A percentile compares a stretch with the other conserved stretches of the same genome.
Evolutionary conservation across 2,113 vertebrate species (phyloP).

Genomic region (Chauna torquata): DNA sequence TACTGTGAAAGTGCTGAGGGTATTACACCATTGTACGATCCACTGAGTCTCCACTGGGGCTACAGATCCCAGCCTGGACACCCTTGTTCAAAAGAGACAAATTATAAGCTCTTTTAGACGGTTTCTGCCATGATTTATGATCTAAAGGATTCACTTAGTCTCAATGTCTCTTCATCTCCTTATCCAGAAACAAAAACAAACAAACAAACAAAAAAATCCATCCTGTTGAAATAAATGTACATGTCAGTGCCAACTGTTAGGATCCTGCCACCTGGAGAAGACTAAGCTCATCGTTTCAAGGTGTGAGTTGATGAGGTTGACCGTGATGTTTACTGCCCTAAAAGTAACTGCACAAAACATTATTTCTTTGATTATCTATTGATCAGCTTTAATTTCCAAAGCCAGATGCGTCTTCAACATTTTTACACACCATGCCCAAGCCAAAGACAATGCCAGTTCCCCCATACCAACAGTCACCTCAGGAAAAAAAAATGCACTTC

Average conservation of each 20-base stretch:
- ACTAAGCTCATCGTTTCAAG: not conserved
- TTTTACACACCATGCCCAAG: not conserved
- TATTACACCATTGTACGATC: not conserved
- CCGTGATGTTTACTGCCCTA: not conserved
- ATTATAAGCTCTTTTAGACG: not conserved
- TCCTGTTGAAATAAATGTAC: not conserved
- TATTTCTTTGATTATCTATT: not conserved
- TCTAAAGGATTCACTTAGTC: not conserved
- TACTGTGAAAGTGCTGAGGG: not conserved
- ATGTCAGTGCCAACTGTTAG: not conserved
- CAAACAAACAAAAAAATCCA: too few species aligned
- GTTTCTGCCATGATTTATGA: not conserved
- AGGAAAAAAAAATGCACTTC: not conserved
- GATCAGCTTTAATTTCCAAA: not conserved
- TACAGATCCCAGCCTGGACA: not conserved
- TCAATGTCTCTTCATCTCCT: not conserved
- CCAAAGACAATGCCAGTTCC: not conserved
- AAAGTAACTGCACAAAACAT: not conserved
- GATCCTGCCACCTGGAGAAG: not conserved
- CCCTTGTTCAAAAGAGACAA: not conserved
- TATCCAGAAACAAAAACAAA: not conserved
- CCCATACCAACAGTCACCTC: not conserved
- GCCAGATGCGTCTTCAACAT: not conserved
- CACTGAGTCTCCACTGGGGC: not conserved
- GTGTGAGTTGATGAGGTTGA: not conserved